A percentile compares a stretch with the other conserved stretches of the same genome.
Evolutionary conservation across 2,888 invertebrate genomes (phyloP).

Genomic region (Tolmerus cingulatus): DNA sequence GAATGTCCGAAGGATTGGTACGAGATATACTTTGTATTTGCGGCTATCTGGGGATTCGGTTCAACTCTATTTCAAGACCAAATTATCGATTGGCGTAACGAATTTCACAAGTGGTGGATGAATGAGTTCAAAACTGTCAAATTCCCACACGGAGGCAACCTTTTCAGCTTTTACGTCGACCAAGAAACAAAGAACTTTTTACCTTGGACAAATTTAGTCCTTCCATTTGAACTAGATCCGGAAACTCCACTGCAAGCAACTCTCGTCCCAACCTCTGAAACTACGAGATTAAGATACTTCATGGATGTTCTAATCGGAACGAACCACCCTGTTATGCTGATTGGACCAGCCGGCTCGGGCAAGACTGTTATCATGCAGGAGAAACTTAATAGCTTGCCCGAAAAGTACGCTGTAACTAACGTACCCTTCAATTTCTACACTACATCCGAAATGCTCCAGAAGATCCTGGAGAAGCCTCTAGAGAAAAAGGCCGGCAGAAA

Average conservation of each 20-base stretch:
- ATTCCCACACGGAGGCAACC: constrained; percentile 82
- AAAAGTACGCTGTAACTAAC: constrained; percentile 83
- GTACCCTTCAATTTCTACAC: constrained; percentile 96
- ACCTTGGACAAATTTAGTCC: constrained; percentile 86
- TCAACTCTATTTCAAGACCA: constrained; percentile 91
- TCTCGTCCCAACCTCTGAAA: constrained; percentile 89
- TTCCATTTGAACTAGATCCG: constrained; percentile 80
- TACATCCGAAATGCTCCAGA: constrained; percentile 89
- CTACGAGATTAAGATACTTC: constrained; percentile 85
- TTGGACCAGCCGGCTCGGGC: constrained; percentile 89
- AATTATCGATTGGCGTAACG: constrained; percentile 88
- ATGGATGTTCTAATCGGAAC: constrained; percentile 82
- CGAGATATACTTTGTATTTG: constrained; percentile 92
- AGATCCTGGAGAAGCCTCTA: constrained; percentile 86
- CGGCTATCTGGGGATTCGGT: constrained; percentile 92
- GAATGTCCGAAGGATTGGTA: constrained; percentile 93
- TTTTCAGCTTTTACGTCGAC: constrained; percentile 92
- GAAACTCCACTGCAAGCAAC: constrained; percentile 82
- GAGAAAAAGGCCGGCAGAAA: constrained; percentile 96
- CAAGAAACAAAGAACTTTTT: constrained; percentile 82
- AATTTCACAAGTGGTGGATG: constrained; percentile 95
- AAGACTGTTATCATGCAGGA: constrained; percentile 92
- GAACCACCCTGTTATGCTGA: constrained; percentile 87
- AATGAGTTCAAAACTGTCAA: constrained; percentile 91
- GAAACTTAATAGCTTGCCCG: constrained; percentile 76